phyloP scores from a whole-genome alignment of 2,797 vertebrate species.

The Takifugu ocellatus region DNA sequence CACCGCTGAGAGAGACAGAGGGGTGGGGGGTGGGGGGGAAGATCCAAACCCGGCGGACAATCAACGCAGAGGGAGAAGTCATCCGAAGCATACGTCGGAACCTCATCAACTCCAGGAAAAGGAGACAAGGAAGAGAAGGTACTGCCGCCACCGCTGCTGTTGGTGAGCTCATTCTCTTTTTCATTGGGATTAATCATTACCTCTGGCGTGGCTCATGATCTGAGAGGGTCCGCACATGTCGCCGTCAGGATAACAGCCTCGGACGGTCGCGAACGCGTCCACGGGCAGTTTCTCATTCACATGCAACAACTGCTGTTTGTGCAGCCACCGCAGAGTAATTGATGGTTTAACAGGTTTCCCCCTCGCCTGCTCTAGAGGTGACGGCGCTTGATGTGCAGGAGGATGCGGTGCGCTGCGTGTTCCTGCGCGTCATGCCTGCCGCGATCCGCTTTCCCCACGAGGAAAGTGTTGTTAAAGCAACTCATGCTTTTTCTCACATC shows the following conservation, averaged over 20 bases:
- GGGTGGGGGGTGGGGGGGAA: neutral
- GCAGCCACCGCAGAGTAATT: conserved; percentile 57
- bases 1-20: conserved; percentile 38
- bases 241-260: neutral
- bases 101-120: conserved; percentile 51
- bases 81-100: conserved; percentile 55
- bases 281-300: conserved; percentile 57
- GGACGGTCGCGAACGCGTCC: conserved; percentile 15
- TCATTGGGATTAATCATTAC: conserved; percentile 13
- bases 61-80: conserved; percentile 51
- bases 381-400: conserved; percentile 28
- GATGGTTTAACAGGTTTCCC: conserved; percentile 71
- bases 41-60: conserved; percentile 40
- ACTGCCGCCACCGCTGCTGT: conserved; percentile 39
- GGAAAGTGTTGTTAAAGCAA: conserved; percentile 32
- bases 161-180: conserved; percentile 33
- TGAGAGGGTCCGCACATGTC: conserved; percentile 19
- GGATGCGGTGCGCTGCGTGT: conserved; percentile 38
- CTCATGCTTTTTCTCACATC: too few species aligned
- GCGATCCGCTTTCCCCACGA: too few species aligned
- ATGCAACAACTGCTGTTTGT: conserved; percentile 65
- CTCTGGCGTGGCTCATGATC: conserved; percentile 21
- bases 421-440: neutral
- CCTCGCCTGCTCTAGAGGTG: conserved; percentile 21
- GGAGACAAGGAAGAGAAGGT: conserved; percentile 9